Conservation (phyloP, 2,888 invertebrate species). For the Plutella xylostella region DNA sequence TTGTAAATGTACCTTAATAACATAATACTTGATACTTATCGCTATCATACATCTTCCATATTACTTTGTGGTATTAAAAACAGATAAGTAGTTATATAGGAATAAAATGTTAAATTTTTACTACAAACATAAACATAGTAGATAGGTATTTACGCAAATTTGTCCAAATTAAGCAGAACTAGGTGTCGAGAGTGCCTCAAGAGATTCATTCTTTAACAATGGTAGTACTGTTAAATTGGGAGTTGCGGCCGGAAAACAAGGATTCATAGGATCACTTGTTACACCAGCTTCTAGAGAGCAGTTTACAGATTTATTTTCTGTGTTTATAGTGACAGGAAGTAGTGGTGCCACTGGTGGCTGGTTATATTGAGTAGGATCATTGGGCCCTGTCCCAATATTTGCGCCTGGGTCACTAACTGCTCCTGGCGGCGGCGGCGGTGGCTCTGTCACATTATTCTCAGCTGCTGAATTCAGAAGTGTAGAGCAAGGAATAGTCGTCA, state of each 20-base stretch:
- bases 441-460: constrained; percentile 61
- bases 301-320: constrained; percentile 19
- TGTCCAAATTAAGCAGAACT: not conserved
- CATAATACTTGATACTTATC: no score
- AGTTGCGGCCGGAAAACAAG: constrained; percentile 45
- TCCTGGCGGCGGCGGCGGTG: constrained; percentile 21
- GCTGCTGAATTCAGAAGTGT: constrained; percentile 53
- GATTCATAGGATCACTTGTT: constrained; percentile 51
- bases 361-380: no score
- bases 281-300: constrained; percentile 40
- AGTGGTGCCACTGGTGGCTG: not conserved
- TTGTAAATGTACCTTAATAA: not conserved
- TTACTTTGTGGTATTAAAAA: no score
- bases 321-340: not conserved
- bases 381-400: no score
- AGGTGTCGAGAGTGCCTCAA: not conserved
- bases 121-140: no score
- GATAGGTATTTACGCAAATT: no score
- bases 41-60: no score
- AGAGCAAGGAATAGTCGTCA: constrained; percentile 62
- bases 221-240: constrained; percentile 54
- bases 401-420: not conserved
- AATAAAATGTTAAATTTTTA: no score
- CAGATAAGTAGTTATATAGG: no score
- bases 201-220: constrained; percentile 18